Base-by-base conservation (phyloP, 1,140 invertebrate species). In the Euglossa dilemma region DNA sequence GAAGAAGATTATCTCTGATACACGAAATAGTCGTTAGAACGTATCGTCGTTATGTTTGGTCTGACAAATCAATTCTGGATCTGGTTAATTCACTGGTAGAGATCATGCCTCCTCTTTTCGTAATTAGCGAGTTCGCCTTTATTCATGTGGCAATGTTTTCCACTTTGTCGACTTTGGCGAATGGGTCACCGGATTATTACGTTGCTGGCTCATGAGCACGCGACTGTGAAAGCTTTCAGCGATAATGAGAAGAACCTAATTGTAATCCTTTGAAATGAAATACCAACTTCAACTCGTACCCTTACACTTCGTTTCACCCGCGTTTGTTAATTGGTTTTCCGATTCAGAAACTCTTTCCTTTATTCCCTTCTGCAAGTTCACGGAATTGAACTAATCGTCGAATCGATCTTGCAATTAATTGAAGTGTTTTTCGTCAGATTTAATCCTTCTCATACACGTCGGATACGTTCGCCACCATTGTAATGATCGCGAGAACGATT, bases 211-310 rank as follows among this genome's bases (percentile, higher is more conserved):
- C 54, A 20, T 56, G 61, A 81, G 71, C 74, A 85, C 80, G 78
- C 74, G 73, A 74, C 75, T 81, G 25, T 56, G 67, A 66, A 63
- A 74, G 79, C 82, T 88, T 88, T 89, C 85, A 87, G 23, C 67
- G 76, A 90, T 90, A 90, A 88, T 90, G 85, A 90, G 76, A 83
- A 84, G 80, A 70, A 80, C 73, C 82, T 79, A 87, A 90, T 90
- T 90, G 85, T 85, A 88, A 85, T 87, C 73, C 71, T 77, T 66
- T 79, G 80, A 83, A 87, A 89, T 87, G 76, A 85, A 87, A 86
- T 81, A 82, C 45, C 64, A 72, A 75, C 59, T 64, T 61, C 43
- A 71, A 8, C 56, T 63, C 4, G 8, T 6, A 43, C n/a, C 16
- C 8, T 25, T 18, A 23, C 43, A 9, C 45, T 64, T 64, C 50